A percentile compares a stretch with the other conserved stretches of the same genome.
These are phyloP conservation scores for Coracias cyanogaster DNA, from an alignment of 2,797 vertebrate genomes.

Conservation along the genomic window DNA sequence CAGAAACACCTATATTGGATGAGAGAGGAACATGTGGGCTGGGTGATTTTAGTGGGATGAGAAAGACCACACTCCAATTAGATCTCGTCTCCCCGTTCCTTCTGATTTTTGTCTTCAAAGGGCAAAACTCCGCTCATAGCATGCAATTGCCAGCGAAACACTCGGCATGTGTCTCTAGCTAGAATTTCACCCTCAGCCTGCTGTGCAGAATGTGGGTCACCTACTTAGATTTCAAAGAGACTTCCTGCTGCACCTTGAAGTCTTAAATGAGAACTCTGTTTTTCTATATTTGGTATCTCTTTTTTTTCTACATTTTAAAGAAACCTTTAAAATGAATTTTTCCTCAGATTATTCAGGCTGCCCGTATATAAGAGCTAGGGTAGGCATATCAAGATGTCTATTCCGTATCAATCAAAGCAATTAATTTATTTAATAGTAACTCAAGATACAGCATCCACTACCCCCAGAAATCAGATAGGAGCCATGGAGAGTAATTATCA, in stretches of 20 bases:
- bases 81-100: background rate
- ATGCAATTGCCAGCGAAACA: accelerated
- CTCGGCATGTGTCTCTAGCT: background rate
- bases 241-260: slow-evolving; percentile 27
- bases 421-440: background rate
- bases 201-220: slow-evolving; percentile 61
- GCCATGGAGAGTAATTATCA: background rate
- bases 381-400: background rate
- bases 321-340: background rate
- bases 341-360: background rate
- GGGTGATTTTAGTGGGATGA: background rate
- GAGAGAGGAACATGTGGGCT: background rate
- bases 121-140: background rate
- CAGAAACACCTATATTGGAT: background rate
- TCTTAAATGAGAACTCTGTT: slow-evolving; percentile 10
- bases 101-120: background rate
- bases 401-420: background rate
- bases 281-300: slow-evolving; percentile 9
- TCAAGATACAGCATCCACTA: background rate
- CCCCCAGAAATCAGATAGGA: background rate
- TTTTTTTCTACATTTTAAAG: background rate
- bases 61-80: background rate
- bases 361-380: background rate
- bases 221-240: slow-evolving; percentile 41
- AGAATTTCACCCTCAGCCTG: slow-evolving; percentile 23